A percentile compares a stretch with the other conserved stretches of the same genome.
phyloP scores from a whole-genome alignment of 2,113 vertebrate species.

The Pycnonotus jocosus region DNA sequence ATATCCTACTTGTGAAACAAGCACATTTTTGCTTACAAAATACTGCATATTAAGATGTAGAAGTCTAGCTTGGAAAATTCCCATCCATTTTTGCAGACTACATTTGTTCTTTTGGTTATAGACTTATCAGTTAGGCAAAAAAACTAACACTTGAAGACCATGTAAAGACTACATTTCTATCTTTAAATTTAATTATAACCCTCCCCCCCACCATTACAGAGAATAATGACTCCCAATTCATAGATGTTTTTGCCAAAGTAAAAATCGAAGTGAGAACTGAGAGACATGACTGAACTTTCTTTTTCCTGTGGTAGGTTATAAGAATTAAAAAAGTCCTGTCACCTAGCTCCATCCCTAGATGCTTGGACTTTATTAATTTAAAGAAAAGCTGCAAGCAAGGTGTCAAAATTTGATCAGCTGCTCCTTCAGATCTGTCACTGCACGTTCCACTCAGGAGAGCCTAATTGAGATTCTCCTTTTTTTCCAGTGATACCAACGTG shows the following conservation, averaged over 20 bases:
- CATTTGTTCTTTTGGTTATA: neutral
- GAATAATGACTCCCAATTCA: neutral
- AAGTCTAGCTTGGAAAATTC: neutral
- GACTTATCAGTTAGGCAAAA: neutral
- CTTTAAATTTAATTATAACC: neutral
- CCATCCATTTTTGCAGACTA: neutral
- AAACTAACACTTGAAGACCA: neutral
- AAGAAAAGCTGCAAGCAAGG: neutral
- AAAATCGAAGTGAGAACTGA: neutral
- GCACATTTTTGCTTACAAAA: neutral
- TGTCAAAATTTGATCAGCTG: neutral
- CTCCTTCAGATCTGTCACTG: neutral
- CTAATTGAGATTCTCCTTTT: slow-evolving; percentile 16
- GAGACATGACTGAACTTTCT: neutral
- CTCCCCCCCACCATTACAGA: too few species aligned
- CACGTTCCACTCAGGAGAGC: neutral
- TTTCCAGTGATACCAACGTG: neutral
- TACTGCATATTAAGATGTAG: neutral
- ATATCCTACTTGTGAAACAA: neutral
- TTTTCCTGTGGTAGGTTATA: neutral
- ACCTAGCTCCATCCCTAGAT: neutral
- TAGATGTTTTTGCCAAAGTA: neutral
- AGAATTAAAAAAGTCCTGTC: neutral
- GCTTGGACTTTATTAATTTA: neutral
- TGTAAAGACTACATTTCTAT: neutral